A percentile compares a stretch with the other conserved stretches of the same genome.
Evolutionary conservation across 1,140 invertebrate genomes (phyloP).

Genomic region (Telenomus remus): DNA sequence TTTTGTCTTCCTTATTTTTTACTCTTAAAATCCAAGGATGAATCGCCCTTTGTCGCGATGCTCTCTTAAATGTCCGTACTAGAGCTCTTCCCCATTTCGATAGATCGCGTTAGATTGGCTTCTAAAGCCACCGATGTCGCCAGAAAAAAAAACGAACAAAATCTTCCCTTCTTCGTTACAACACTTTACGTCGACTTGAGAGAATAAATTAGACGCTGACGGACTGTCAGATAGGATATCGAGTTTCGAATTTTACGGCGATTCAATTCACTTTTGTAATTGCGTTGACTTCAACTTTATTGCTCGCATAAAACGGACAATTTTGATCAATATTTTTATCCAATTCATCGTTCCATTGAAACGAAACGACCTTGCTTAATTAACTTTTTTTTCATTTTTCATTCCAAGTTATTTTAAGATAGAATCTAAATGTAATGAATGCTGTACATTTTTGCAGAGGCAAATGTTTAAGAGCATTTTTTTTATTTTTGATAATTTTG

Average conservation of each 20-base stretch:
- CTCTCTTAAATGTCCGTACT: constrained; percentile 54
- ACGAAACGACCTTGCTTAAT: not conserved
- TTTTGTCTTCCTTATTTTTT: constrained; percentile 36
- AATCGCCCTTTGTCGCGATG: constrained; percentile 55
- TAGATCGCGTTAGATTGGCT: constrained; percentile 59
- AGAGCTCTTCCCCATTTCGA: constrained; percentile 56
- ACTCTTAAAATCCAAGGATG: constrained; percentile 59
- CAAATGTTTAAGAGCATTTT: not conserved
- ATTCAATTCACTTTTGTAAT: constrained; percentile 30
- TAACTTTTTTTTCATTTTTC: too few species aligned
- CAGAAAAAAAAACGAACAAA: constrained; percentile 41
- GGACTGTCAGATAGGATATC: constrained; percentile 18
- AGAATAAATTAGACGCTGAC: constrained; percentile 44
- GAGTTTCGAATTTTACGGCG: constrained; percentile 15
- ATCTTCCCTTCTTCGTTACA: constrained; percentile 45
- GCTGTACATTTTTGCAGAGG: too few species aligned
- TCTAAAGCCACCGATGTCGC: constrained; percentile 55
- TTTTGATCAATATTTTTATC: not conserved
- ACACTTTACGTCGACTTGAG: constrained; percentile 20
- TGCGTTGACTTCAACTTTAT: constrained; percentile 17
- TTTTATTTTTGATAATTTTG: not conserved
- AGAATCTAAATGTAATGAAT: too few species aligned
- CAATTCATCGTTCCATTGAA: not conserved
- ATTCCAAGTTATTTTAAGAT: too few species aligned
- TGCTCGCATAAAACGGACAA: not conserved